Conservation (phyloP, 2,888 invertebrate species). For the Coenonympha glycerion region DNA sequence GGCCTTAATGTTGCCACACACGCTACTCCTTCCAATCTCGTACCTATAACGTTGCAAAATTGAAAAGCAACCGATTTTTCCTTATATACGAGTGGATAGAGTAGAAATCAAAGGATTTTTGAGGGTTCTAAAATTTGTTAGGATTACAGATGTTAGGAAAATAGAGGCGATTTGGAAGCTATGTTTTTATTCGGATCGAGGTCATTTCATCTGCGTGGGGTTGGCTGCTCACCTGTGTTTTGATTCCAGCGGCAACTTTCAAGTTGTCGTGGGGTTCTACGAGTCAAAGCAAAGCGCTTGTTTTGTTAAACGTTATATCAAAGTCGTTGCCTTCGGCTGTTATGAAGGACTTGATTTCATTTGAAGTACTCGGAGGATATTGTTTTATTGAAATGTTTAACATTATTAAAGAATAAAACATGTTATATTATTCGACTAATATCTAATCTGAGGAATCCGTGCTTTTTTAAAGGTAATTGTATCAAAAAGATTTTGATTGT, state of each 20-base stretch:
- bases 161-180: slow-evolving; percentile 69
- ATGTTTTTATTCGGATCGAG: slow-evolving; percentile 73
- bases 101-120: slow-evolving; percentile 29
- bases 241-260: slow-evolving; percentile 38
- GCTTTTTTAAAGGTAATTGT: too few relatives aligned
- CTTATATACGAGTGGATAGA: slow-evolving; percentile 33
- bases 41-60: slow-evolving; percentile 52
- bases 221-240: slow-evolving; percentile 67
- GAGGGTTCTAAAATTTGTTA: slow-evolving; percentile 30
- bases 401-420: too few relatives aligned
- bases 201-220: slow-evolving; percentile 52
- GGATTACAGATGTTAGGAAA: slow-evolving; percentile 58
- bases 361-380: neutral
- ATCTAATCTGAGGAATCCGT: too few relatives aligned
- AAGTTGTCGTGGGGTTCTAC: slow-evolving; percentile 12
- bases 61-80: slow-evolving; percentile 13
- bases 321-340: neutral
- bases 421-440: too few relatives aligned
- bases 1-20: slow-evolving; percentile 73
- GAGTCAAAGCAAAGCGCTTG: slow-evolving; percentile 20
- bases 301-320: slow-evolving; percentile 6
- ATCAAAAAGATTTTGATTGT: too few relatives aligned
- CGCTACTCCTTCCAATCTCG: slow-evolving; percentile 68
- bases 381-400: neutral
- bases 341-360: neutral